Evolutionary conservation across 2,797 vertebrate species (phyloP).

Genomic region (Halcyon smyrnensis): DNA sequence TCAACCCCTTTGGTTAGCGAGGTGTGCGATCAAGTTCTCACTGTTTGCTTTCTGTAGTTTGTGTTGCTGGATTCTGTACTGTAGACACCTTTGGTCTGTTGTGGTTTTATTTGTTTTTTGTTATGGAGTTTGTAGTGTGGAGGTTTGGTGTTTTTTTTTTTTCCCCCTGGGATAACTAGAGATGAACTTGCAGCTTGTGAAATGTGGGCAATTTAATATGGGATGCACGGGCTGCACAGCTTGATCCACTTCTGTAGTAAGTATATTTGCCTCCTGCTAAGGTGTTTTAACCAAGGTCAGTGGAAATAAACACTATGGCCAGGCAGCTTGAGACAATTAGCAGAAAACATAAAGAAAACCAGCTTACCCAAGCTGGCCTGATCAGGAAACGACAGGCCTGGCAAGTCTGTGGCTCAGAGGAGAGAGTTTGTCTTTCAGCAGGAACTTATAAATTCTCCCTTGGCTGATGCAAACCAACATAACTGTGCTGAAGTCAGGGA

Average conservation of each 20-base stretch:
- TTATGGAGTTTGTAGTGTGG: not conserved
- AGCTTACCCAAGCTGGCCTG: not conserved
- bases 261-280: not conserved
- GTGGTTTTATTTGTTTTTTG: not conserved
- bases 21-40: not conserved
- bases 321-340: conserved; percentile 36
- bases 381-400: not conserved
- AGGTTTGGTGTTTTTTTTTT: not conserved
- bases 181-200: not conserved
- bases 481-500: not conserved
- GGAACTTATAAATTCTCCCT: not conserved
- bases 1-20: accelerated
- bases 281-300: conserved; percentile 5
- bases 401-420: not conserved
- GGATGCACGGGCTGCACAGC: not conserved
- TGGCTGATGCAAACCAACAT: not conserved
- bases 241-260: not conserved
- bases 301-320: conserved; percentile 18
- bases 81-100: not conserved
- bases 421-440: accelerated
- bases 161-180: not conserved
- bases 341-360: not conserved
- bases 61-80: not conserved
- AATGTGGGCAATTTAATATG: not conserved
- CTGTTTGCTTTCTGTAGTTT: not conserved